A percentile compares a stretch with the other conserved stretches of the same genome.
Evolutionary conservation across 2,113 vertebrate species (phyloP).

Genomic region (Otocyon megalotis): DNA sequence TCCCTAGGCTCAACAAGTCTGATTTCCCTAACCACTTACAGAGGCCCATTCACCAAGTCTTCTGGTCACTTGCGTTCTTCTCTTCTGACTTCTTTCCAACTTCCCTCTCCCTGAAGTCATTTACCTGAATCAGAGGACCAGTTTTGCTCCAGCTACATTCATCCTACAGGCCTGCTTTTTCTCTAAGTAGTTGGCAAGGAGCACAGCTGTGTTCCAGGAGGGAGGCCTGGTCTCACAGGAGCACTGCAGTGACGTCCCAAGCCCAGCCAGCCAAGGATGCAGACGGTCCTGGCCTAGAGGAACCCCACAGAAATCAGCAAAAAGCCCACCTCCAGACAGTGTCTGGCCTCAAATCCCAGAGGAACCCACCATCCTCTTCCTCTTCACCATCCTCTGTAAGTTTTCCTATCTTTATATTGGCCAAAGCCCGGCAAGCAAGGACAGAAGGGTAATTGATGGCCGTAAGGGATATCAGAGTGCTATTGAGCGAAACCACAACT

Average conservation of each 20-base stretch:
- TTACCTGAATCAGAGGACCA: slow-evolving; percentile 25
- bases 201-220: background rate
- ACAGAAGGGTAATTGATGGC: slow-evolving; percentile 76
- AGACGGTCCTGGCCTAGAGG: background rate
- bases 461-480: slow-evolving; percentile 72
- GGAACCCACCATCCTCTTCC: background rate
- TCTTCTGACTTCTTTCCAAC: slow-evolving; percentile 30
- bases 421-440: background rate
- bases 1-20: slow-evolving; percentile 47
- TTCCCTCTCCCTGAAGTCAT: slow-evolving; percentile 26
- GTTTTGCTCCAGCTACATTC: slow-evolving; percentile 35
- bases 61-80: slow-evolving; percentile 36
- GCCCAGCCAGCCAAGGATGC: background rate
- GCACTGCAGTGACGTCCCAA: background rate
- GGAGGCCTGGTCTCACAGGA: background rate
- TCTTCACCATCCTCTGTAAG: background rate
- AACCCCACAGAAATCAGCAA: background rate
- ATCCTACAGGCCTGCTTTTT: background rate
- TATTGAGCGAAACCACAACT: slow-evolving; percentile 74
- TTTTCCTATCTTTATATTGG: background rate
- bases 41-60: background rate
- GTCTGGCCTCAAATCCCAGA: slow-evolving; percentile 11
- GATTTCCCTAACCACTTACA: slow-evolving; percentile 46
- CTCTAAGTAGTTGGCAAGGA: background rate
- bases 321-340: background rate